Evolutionary conservation across 2,113 vertebrate genomes (phyloP).

Genomic region (Stercorarius parasiticus): DNA sequence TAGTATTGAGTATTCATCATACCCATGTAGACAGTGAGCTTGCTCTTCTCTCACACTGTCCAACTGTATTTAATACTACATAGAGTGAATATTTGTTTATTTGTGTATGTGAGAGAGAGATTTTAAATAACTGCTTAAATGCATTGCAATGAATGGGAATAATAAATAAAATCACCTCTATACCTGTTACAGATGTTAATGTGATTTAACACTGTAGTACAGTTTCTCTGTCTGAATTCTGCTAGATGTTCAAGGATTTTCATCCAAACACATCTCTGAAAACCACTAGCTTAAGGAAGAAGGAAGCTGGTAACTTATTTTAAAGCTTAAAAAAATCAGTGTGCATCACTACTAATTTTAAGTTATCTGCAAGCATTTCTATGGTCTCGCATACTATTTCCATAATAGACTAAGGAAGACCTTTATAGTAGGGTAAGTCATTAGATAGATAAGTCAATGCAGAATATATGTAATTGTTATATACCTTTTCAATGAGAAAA

Average conservation of each 20-base stretch:
- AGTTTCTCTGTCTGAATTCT: not conserved
- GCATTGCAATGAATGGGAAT: not conserved
- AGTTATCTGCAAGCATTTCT: not conserved
- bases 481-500: not conserved
- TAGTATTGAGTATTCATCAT: not conserved
- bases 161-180: not conserved
- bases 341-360: not conserved
- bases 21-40: not conserved
- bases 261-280: not conserved
- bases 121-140: not conserved
- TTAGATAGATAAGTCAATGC: not conserved
- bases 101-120: not conserved
- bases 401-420: not conserved
- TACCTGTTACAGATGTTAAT: not conserved
- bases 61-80: not conserved
- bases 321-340: not conserved
- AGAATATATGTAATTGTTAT: not conserved
- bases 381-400: not conserved
- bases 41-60: not conserved
- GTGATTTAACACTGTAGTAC: not conserved
- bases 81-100: not conserved
- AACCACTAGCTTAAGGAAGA: not conserved
- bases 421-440: not conserved
- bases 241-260: not conserved
- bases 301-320: not conserved